Conservation (phyloP, 2,797 vertebrate species). For the Apogon hyalosoma region DNA sequence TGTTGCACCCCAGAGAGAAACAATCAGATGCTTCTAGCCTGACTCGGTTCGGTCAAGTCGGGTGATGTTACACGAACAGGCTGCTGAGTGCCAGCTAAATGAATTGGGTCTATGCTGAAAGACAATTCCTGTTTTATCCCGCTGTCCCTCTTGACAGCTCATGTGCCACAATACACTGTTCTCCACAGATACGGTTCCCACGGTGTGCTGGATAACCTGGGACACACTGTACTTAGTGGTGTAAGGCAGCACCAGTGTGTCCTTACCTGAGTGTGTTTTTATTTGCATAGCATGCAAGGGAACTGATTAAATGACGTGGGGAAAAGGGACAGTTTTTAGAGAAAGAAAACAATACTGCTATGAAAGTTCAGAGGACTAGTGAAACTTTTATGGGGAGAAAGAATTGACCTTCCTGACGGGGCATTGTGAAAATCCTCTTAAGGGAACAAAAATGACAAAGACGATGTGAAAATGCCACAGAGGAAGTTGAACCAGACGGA, state of each 20-base stretch:
- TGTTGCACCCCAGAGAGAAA: slow-evolving; percentile 47
- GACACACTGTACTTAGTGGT: slow-evolving; percentile 43
- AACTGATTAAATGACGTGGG: slow-evolving; percentile 41
- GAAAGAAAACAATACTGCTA: slow-evolving; percentile 1
- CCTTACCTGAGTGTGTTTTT: slow-evolving; percentile 52
- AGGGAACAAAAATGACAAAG: slow-evolving; percentile 48
- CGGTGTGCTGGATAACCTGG: slow-evolving; percentile 61
- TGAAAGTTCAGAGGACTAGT: slow-evolving; percentile 13
- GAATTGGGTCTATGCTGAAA: slow-evolving; percentile 64
- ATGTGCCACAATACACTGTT: slow-evolving; percentile 58
- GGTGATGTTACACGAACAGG: slow-evolving; percentile 74
- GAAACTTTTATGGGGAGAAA: slow-evolving; percentile 18
- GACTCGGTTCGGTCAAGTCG: slow-evolving; percentile 47
- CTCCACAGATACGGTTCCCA: slow-evolving; percentile 70
- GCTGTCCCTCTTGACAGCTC: slow-evolving; percentile 56
- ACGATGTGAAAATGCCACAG: slow-evolving; percentile 60
- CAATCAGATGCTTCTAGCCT: slow-evolving; percentile 56
- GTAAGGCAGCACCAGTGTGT: slow-evolving; percentile 45
- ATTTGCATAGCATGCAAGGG: background rate
- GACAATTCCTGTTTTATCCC: slow-evolving; percentile 73
- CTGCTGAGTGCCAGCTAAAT: slow-evolving; percentile 62
- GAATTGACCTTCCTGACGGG: background rate
- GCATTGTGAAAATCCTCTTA: slow-evolving; percentile 30
- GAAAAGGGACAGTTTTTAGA: slow-evolving; percentile 9
- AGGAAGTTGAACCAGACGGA: slow-evolving; percentile 51